Evolutionary conservation across 1,140 invertebrate genomes (phyloP).

Genomic region (Mercenaria mercenaria): DNA sequence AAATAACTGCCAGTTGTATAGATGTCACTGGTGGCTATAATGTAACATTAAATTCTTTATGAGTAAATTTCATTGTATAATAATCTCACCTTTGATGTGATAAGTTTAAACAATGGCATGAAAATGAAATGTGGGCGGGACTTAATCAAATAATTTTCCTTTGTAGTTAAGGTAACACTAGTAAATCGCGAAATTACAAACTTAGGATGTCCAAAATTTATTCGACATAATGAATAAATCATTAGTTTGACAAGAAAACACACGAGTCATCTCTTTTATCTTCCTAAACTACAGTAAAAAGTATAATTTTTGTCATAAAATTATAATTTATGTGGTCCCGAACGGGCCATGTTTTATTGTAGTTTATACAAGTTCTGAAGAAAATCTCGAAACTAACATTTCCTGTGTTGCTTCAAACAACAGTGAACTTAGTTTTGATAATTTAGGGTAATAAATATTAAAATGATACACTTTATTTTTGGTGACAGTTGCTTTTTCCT

Average conservation of each 20-base stretch:
- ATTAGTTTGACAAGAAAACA: slow-evolving; percentile 43
- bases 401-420: slow-evolving; percentile 31
- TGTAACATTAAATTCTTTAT: slow-evolving; percentile 8
- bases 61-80: slow-evolving; percentile 5
- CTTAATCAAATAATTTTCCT: slow-evolving; percentile 19
- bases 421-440: not conserved
- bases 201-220: slow-evolving; percentile 31
- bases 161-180: slow-evolving; percentile 37
- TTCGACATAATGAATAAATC: slow-evolving; percentile 55
- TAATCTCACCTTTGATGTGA: not conserved
- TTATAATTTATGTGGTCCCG: slow-evolving; percentile 58
- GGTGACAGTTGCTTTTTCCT: not conserved
- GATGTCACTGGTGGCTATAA: not conserved
- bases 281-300: slow-evolving; percentile 40
- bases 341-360: slow-evolving; percentile 41
- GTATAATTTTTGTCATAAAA: slow-evolving; percentile 60
- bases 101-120: not conserved
- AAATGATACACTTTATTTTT: not conserved
- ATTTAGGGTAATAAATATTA: slow-evolving; percentile 8
- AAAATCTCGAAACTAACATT: slow-evolving; percentile 28
- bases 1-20: no score
- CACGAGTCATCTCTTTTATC: slow-evolving; percentile 33
- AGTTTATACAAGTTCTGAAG: not conserved
- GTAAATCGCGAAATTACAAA: slow-evolving; percentile 33
- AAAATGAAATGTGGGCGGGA: slow-evolving; percentile 13